Base-by-base conservation (phyloP, 2,888 invertebrate species). In the Aplocera efformata region DNA sequence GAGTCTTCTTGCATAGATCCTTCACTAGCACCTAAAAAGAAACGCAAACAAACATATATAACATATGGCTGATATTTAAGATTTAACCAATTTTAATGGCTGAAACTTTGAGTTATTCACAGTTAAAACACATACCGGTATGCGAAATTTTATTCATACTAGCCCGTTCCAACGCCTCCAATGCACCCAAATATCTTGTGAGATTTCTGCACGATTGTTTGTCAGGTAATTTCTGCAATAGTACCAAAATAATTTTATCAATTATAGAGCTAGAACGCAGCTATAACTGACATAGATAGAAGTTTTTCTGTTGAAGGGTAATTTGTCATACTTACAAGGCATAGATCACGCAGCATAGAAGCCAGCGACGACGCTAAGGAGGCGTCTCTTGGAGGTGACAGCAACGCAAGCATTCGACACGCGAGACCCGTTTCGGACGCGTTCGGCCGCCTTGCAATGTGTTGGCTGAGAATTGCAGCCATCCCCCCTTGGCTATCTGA, bases 121-220 rank as follows among this genome's bases (percentile, higher is more conserved):
- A 7, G 21, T 8, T 13, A 11, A 11, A 17, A n/a, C 30, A n/a
- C 26, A 8, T 13, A 84, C 84, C 81, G 49, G 75, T 75, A 8
- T 51, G 49, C 0, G 83, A 85, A 58, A 82, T 69, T 61, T 86
- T 86, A 57, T 78, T 81, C 24, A 83, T 59, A 47, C 77, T 80
- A 0, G 68, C 61, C 1, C 83, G 67, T 47, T 86, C 84, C 5
- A 69, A 50, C 0, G 81, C 81, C 43, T 88, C 89, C 22, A 88
- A 53, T 0, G 80, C 72, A 0, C 88, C 88, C 24, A 89, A 66
- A 26, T 88, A 89, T 1, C 79, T 71, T 0, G 85, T 79, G 1
- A 89, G 60, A 36, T 89, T 84, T 1, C 88, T 68, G 39, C 76
- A 72, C 0, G 88, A 84, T 30, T 80, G 82, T 48, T 85, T 89